These are phyloP conservation scores for Steinernema hermaphroditum DNA, from an alignment of 2,888 invertebrate species.

Conservation along the genomic window DNA sequence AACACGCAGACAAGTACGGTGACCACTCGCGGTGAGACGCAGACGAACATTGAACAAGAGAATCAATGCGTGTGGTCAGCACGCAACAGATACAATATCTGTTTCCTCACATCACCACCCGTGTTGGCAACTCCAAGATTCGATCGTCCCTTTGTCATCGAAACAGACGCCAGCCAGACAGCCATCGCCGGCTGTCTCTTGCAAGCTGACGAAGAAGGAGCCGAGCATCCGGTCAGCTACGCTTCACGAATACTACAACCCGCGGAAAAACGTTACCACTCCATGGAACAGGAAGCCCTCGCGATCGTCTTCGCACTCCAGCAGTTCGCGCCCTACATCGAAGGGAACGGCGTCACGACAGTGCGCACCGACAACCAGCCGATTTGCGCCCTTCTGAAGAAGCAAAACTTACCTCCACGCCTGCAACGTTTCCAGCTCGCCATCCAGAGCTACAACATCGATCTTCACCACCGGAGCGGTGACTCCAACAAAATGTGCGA, in stretches of 20 bases:
- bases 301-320: slow-evolving; percentile 38
- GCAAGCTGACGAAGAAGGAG: slow-evolving; percentile 29
- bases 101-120: too few relatives aligned
- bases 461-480: slow-evolving; percentile 45
- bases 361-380: slow-evolving; percentile 39
- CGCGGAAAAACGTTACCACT: slow-evolving; percentile 35
- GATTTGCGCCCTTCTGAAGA: slow-evolving; percentile 31
- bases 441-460: slow-evolving; percentile 37
- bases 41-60: too few relatives aligned
- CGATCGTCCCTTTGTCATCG: slow-evolving; percentile 33
- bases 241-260: slow-evolving; percentile 32
- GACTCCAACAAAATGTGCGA: slow-evolving; percentile 44
- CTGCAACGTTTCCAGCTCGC: slow-evolving; percentile 37
- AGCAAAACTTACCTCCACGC: slow-evolving; percentile 37
- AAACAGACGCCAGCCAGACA: slow-evolving; percentile 35
- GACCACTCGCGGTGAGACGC: too few relatives aligned
- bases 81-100: too few relatives aligned
- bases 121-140: slow-evolving; percentile 35
- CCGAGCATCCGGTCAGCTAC: slow-evolving; percentile 37
- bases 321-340: slow-evolving; percentile 36
- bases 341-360: slow-evolving; percentile 32
- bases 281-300: slow-evolving; percentile 38
- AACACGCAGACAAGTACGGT: too few relatives aligned
- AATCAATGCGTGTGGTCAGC: too few relatives aligned
- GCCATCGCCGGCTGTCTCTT: slow-evolving; percentile 36